phyloP scores from a whole-genome alignment of 2,888 invertebrate species.

The Podotricha telesiphe region DNA sequence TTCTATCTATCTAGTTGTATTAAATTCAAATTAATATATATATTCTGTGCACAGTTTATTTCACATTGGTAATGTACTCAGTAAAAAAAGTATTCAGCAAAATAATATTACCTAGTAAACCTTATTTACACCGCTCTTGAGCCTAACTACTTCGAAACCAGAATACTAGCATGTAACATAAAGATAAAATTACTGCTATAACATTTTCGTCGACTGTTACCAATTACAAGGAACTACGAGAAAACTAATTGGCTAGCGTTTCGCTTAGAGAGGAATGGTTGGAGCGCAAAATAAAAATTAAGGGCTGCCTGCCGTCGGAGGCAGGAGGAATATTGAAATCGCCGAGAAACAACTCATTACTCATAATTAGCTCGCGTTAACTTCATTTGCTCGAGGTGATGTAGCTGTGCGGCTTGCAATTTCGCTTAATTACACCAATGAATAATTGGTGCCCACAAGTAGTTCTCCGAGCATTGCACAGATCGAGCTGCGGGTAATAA shows the following conservation, averaged over 20 bases:
- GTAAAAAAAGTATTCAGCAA: background rate
- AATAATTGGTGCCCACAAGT: constrained; percentile 44
- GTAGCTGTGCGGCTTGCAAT: constrained; percentile 52
- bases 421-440: constrained; percentile 50
- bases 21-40: background rate
- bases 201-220: constrained; percentile 41
- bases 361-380: constrained; percentile 74
- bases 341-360: constrained; percentile 63
- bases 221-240: constrained; percentile 48
- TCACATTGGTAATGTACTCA: background rate
- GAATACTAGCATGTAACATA: constrained; percentile 24
- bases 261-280: constrained; percentile 46
- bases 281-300: constrained; percentile 56
- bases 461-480: constrained; percentile 36
- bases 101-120: background rate
- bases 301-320: constrained; percentile 51
- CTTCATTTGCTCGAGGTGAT: constrained; percentile 61
- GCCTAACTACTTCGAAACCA: constrained; percentile 11
- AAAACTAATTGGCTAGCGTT: constrained; percentile 51
- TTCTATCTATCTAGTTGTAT: too few species aligned
- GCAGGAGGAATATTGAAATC: constrained; percentile 60
- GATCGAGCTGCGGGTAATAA: constrained; percentile 22
- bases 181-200: constrained; percentile 33
- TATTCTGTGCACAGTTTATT: background rate
- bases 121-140: constrained; percentile 1